Evolutionary conservation across 2,888 invertebrate species (phyloP), one percentile per base, ranked within the genome.

Genomic region (Tortricodes alternella): DNA sequence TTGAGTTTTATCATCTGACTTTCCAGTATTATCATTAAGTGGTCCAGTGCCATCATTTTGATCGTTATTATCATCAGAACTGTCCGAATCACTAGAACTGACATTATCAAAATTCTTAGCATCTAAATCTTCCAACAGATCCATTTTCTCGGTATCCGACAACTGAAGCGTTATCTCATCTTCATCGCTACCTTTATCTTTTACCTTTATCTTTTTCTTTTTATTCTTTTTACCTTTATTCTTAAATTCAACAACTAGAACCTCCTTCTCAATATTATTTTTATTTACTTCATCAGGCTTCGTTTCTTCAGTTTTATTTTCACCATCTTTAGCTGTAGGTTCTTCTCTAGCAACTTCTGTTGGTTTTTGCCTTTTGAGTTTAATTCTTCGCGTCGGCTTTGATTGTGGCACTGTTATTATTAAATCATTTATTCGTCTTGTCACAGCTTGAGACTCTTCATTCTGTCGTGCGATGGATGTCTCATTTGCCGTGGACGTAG

Each of bases 131-230:
- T 91, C 90, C 24, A 91, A 62, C 5, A 91, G 67, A 73, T 91
- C 90, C 85, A 90, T 87, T 65, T 91, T 90, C 58, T 90, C 89
- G 1, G 86, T 74, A 69, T 91, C 89, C 0, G 92, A 92, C 11
- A 90, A 59, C 52, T 92, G 85, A 0, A 91, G 61, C 1, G 82
- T 89, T 24, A 91, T 89, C 64, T 91, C 91, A 61, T 91, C 90
- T 3, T 85, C 81, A 61, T 91, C 88, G 29, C 83, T 81, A 1
- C 80, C 83, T 46, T 82, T 79, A 0, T 70, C 73, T 8, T 60
- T 58, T 15, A 64, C 68, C 46, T 76, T 78, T 52, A 75, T 78
- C 59, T 71, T 75, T 19, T 64, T 66, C 55, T 77, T 81, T 35
- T 75, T 80, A 55, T 80, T 85, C 38, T 70, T 76, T 63, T 80